A percentile compares a stretch with the other conserved stretches of the same genome.
Evolutionary conservation across 2,888 invertebrate genomes (phyloP).

Genomic region (Rhingia rostrata): DNA sequence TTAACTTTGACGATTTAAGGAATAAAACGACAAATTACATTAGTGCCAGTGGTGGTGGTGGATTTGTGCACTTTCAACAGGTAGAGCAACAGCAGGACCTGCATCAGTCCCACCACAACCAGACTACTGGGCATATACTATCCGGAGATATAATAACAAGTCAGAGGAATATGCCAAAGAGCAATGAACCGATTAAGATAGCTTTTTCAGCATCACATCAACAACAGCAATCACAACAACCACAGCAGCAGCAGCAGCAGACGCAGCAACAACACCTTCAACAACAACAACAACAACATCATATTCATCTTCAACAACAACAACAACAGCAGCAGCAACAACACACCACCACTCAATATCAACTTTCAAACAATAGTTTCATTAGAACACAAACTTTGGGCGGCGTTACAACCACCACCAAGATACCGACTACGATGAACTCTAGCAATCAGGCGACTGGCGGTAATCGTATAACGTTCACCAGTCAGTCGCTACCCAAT

Average conservation of each 20-base stretch:
- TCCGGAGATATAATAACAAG: slow-evolving; percentile 74
- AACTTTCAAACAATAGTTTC: slow-evolving; percentile 75
- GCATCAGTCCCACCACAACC: slow-evolving; percentile 34
- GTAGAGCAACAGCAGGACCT: slow-evolving; percentile 59
- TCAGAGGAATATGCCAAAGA: slow-evolving; percentile 81
- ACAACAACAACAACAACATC: slow-evolving; percentile 83
- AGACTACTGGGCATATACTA: slow-evolving; percentile 69
- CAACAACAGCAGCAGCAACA: slow-evolving; percentile 75
- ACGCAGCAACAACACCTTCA: slow-evolving; percentile 84
- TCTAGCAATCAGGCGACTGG: slow-evolving; percentile 80
- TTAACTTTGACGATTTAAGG: slow-evolving; percentile 49
- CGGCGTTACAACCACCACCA: slow-evolving; percentile 82
- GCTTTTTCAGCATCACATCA: slow-evolving; percentile 84
- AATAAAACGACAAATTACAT: slow-evolving; percentile 22
- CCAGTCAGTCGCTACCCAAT: slow-evolving; percentile 87
- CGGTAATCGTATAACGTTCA: slow-evolving; percentile 86
- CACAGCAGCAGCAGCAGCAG: slow-evolving; percentile 83
- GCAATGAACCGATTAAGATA: slow-evolving; percentile 85
- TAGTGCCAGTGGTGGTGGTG: slow-evolving; percentile 28
- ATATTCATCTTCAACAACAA: slow-evolving; percentile 65
- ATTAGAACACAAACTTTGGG: slow-evolving; percentile 76
- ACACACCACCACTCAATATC: slow-evolving; percentile 71
- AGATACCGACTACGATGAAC: slow-evolving; percentile 78
- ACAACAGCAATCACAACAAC: slow-evolving; percentile 85
- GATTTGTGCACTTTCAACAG: slow-evolving; percentile 61